Base-by-base conservation (phyloP, 2,113 vertebrate species). In the Stercorarius parasiticus region DNA sequence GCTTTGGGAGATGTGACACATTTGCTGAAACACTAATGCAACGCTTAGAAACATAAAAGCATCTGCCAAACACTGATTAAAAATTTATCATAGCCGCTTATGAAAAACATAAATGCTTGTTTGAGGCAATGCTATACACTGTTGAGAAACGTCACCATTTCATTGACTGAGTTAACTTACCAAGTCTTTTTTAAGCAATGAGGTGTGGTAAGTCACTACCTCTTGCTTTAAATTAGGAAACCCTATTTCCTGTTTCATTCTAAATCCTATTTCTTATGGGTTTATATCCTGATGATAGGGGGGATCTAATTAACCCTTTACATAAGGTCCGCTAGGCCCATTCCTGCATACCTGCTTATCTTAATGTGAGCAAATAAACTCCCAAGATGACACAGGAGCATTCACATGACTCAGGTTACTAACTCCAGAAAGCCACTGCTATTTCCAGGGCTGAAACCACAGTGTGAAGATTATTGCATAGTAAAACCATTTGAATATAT, bases 11-110 rank as follows among this genome's bases (percentile, higher is more conserved):
- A 76, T 13, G 65, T 4, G 84, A 92, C 82, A 50, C 58, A 32
- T 49, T 11, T 3, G 27, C 52, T 92, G 56, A 79, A 92, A 95
- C 77, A 42, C 90, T 86, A 76, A 92, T 95, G 86, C 86, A 72
- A 88, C 34, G 36, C 79, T 91, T 15, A 61, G 82, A n/a, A 84
- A 76, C 40, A 62, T 53, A 16, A 94, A 58, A 92, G 88, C 34
- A 12, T 40, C 70, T 93, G 88, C 73, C 92, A 87, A 93, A 69
- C 29, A 53, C 1, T n/a, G 79, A 45, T 96, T 87, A 95, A 93
- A 95, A 96, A 92, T 89, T 79, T 6, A 97, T 81, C 3, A 2
- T 18, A 74, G 86, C 25, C 88, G 52, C 58, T 94, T 56, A 15
- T 61, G 88, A 27, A 29, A 84, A 92, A 72, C 83, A 74, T 40